Evolutionary conservation across 2,797 vertebrate species (phyloP).

Genomic region (Cynodonichthys magdalenae): DNA sequence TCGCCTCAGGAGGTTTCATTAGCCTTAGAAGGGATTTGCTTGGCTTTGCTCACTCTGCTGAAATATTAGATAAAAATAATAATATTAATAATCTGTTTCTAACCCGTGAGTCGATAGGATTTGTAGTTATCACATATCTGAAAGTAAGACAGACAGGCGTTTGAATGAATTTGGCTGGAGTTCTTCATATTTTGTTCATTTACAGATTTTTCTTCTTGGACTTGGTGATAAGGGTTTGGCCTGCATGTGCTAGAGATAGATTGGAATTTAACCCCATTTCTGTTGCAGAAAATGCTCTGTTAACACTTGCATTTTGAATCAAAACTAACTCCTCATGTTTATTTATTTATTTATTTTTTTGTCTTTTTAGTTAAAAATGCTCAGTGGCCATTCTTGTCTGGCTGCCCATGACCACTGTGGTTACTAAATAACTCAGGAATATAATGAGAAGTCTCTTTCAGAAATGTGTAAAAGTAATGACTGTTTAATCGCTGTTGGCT

Average conservation of each 20-base stretch:
- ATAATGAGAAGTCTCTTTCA: slow-evolving; percentile 62
- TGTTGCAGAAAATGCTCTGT: slow-evolving; percentile 42
- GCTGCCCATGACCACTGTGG: slow-evolving; percentile 53
- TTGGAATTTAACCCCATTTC: slow-evolving; percentile 33
- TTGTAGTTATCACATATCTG: slow-evolving; percentile 51
- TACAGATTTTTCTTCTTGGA: slow-evolving; percentile 36
- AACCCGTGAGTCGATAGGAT: slow-evolving; percentile 29
- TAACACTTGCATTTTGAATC: slow-evolving; percentile 34
- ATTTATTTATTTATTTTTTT: slow-evolving; percentile 21
- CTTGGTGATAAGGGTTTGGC: slow-evolving; percentile 53
- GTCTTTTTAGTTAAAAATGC: slow-evolving; percentile 45
- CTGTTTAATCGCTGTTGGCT: slow-evolving; percentile 63
- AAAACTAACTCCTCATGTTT: slow-evolving; percentile 36
- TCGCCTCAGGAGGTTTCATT: slow-evolving; percentile 51
- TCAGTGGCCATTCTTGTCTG: slow-evolving; percentile 58
- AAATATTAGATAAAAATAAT: slow-evolving; percentile 34
- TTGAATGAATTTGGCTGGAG: slow-evolving; percentile 32
- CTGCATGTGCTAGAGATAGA: slow-evolving; percentile 3
- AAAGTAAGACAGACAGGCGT: slow-evolving; percentile 32
- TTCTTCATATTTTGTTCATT: slow-evolving; percentile 14
- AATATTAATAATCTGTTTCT: slow-evolving; percentile 36
- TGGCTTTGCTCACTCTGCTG: slow-evolving; percentile 43
- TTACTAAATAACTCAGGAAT: slow-evolving; percentile 44
- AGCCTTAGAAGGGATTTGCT: slow-evolving; percentile 47
- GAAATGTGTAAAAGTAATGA: slow-evolving; percentile 60